Conservation (phyloP, 2,797 vertebrate species). For the Sebastes reedi region DNA sequence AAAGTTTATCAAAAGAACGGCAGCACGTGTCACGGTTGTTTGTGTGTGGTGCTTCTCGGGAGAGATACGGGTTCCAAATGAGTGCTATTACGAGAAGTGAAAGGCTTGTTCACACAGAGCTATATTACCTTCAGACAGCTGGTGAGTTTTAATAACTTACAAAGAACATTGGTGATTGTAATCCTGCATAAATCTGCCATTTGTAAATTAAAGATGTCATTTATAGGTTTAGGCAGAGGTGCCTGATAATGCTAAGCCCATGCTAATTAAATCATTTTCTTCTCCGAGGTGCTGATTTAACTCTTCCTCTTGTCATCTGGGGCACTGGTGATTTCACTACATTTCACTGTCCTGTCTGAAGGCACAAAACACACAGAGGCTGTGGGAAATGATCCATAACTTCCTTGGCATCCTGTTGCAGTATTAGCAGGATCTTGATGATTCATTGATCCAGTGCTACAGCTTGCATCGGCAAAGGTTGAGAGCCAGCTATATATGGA, state of each 20-base stretch:
- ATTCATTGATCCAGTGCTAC: neutral
- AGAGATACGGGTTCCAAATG: neutral
- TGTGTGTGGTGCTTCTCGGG: neutral
- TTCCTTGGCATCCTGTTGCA: neutral
- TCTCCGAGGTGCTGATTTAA: neutral
- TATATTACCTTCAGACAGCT: neutral
- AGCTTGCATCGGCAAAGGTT: neutral
- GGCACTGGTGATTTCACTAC: neutral
- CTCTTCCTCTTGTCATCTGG: neutral
- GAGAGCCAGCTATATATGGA: neutral
- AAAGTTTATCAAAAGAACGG: constrained; percentile 30
- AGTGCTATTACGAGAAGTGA: neutral
- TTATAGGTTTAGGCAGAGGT: neutral
- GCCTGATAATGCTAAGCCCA: neutral
- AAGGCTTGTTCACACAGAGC: neutral
- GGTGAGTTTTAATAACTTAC: neutral
- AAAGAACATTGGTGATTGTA: neutral
- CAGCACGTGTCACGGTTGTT: constrained; percentile 4
- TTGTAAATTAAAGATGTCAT: neutral
- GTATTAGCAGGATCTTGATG: neutral
- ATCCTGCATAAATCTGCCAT: constrained; percentile 7
- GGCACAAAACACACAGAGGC: neutral
- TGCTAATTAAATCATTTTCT: neutral
- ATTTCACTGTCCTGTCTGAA: neutral
- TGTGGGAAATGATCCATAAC: neutral